These are phyloP conservation scores for Cheumatopsyche charites DNA, from an alignment of 1,140 invertebrate genomes.

Conservation along the genomic window DNA sequence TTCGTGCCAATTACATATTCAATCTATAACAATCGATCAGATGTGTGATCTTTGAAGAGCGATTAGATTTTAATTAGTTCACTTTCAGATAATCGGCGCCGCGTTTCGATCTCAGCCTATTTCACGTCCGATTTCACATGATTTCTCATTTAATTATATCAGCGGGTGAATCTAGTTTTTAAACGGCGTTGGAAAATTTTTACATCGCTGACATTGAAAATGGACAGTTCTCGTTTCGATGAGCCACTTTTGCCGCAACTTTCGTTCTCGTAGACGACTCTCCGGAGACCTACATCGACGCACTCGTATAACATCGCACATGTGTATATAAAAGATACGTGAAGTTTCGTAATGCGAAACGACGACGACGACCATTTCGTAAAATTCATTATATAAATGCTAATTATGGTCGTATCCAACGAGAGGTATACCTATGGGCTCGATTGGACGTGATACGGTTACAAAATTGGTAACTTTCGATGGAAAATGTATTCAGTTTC, in stretches of 20 bases:
- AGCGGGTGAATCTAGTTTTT: too few species aligned
- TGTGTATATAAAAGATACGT: too few species aligned
- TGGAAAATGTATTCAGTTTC: not conserved
- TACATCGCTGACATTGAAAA: slow-evolving; percentile 12
- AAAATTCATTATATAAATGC: slow-evolving; percentile 40
- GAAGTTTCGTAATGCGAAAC: slow-evolving; percentile 25
- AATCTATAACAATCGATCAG: too few species aligned
- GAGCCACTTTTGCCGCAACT: not conserved
- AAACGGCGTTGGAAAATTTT: not conserved
- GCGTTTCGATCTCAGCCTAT: too few species aligned
- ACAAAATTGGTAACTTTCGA: slow-evolving; percentile 33
- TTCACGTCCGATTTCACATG: too few species aligned
- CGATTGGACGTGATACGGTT: slow-evolving; percentile 29
- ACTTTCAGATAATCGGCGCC: too few species aligned
- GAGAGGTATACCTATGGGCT: not conserved
- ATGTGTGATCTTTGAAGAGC: too few species aligned
- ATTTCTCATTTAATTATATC: too few species aligned
- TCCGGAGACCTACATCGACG: not conserved
- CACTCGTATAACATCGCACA: not conserved
- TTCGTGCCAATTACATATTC: too few species aligned
- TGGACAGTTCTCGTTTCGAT: not conserved
- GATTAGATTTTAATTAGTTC: too few species aligned
- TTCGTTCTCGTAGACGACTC: not conserved
- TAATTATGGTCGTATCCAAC: slow-evolving; percentile 35
- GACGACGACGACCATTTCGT: slow-evolving; percentile 31